phyloP scores from a whole-genome alignment of 2,113 vertebrate species.

The Danionella cerebrum region DNA sequence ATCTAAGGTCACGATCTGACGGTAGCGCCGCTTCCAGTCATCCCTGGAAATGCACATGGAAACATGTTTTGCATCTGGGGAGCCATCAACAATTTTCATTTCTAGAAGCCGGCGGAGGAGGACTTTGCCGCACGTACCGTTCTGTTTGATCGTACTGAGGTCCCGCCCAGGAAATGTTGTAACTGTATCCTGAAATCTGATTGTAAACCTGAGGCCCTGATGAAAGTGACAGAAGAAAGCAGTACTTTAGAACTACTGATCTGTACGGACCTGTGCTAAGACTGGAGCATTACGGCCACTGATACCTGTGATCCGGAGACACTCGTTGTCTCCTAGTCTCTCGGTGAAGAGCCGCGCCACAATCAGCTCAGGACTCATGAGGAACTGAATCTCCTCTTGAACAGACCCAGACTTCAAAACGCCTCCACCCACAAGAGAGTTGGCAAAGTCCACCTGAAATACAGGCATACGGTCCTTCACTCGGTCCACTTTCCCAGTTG shows the following conservation, averaged over 20 bases:
- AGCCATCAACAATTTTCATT: too few relatives aligned
- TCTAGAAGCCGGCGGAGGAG: too few relatives aligned
- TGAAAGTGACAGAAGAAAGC: too few relatives aligned
- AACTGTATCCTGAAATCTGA: slow-evolving; percentile 39
- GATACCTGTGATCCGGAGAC: slow-evolving; percentile 57
- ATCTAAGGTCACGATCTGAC: slow-evolving; percentile 61
- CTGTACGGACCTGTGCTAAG: too few relatives aligned
- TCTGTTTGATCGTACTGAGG: not conserved
- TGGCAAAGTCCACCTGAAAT: slow-evolving; percentile 69
- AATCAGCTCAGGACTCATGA: slow-evolving; percentile 64
- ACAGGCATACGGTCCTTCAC: too few relatives aligned
- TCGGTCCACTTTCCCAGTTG: too few relatives aligned
- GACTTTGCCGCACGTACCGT: slow-evolving; percentile 36
- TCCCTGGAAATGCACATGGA: slow-evolving; percentile 43
- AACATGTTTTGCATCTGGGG: too few relatives aligned
- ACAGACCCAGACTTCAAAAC: slow-evolving; percentile 57
- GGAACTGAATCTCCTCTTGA: slow-evolving; percentile 66
- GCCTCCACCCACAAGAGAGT: slow-evolving; percentile 53
- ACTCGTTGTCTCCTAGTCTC: slow-evolving; percentile 51
- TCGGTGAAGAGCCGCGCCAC: slow-evolving; percentile 64
- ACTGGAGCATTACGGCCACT: not conserved
- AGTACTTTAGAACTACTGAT: too few relatives aligned
- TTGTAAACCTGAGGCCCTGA: slow-evolving; percentile 61
- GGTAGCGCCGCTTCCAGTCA: slow-evolving; percentile 42
- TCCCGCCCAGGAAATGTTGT: slow-evolving; percentile 45